Conservation (phyloP, 2,797 vertebrate genomes). For the Phalloptychus januarius region DNA sequence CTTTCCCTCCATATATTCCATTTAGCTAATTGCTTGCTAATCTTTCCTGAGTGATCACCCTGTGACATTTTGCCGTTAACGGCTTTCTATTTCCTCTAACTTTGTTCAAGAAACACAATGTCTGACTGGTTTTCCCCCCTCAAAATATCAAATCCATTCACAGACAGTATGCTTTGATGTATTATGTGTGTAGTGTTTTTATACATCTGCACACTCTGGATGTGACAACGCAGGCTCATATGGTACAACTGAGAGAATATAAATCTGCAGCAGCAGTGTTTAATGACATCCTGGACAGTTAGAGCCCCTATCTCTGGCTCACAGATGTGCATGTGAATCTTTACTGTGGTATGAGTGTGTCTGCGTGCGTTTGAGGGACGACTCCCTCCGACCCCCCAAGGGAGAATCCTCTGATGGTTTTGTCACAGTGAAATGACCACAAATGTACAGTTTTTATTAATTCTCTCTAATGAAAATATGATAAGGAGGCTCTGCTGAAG, state of each 20-base stretch:
- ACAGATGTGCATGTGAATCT: constrained; percentile 60
- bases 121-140: constrained; percentile 28
- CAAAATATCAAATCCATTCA: constrained; percentile 35
- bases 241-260: constrained; percentile 40
- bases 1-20: constrained; percentile 17
- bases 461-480: constrained; percentile 47
- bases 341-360: constrained; percentile 32
- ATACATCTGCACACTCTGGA: constrained; percentile 36
- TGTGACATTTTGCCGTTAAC: constrained; percentile 34
- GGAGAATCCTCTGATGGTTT: constrained; percentile 48
- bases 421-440: constrained; percentile 51
- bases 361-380: constrained; percentile 13
- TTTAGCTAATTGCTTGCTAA: constrained; percentile 3
- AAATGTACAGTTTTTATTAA: constrained; percentile 50
- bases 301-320: constrained; percentile 60
- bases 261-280: constrained; percentile 55
- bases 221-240: constrained; percentile 51
- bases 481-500: constrained; percentile 34
- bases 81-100: constrained; percentile 12
- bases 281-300: constrained; percentile 68
- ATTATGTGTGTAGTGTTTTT: constrained; percentile 5
- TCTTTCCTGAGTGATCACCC: constrained; percentile 22
- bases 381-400: constrained; percentile 23
- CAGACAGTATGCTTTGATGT: constrained; percentile 12
- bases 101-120: constrained; percentile 10